Conservation (phyloP, 64 coral and sea anemone genomes). For the Orbicella faveolata region DNA sequence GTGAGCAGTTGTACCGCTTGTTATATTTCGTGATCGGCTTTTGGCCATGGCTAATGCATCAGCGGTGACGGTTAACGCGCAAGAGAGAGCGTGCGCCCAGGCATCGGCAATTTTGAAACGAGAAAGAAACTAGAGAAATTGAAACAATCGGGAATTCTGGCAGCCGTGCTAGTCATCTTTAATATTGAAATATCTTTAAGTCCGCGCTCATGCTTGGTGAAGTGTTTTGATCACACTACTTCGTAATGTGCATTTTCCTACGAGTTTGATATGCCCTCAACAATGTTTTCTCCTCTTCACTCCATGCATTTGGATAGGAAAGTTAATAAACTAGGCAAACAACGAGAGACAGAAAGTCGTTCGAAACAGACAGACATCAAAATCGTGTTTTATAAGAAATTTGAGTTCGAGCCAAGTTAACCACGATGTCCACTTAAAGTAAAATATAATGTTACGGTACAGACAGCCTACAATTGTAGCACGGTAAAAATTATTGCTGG, state of each 20-base stretch:
- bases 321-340: not conserved
- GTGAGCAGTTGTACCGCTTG: not conserved
- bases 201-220: no score
- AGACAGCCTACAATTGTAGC: not conserved
- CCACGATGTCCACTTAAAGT: not conserved
- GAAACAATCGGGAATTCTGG: no score
- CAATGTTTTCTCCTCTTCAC: not conserved
- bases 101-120: no score
- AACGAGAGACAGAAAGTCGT: no score
- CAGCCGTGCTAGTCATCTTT: no score
- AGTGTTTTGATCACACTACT: not conserved
- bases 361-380: not conserved
- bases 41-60: not conserved
- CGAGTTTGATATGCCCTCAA: not conserved
- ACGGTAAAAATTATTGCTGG: not conserved
- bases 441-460: slow-evolving; percentile 2
- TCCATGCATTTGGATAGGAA: not conserved
- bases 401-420: slow-evolving; percentile 4
- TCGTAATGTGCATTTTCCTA: not conserved
- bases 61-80: not conserved
- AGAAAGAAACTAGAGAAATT: no score
- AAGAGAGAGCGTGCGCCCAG: not conserved
- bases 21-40: not conserved
- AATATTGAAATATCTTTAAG: no score
- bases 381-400: not conserved